Conservation (phyloP, 2,888 invertebrate species). For the Microctonus hyperodae region DNA sequence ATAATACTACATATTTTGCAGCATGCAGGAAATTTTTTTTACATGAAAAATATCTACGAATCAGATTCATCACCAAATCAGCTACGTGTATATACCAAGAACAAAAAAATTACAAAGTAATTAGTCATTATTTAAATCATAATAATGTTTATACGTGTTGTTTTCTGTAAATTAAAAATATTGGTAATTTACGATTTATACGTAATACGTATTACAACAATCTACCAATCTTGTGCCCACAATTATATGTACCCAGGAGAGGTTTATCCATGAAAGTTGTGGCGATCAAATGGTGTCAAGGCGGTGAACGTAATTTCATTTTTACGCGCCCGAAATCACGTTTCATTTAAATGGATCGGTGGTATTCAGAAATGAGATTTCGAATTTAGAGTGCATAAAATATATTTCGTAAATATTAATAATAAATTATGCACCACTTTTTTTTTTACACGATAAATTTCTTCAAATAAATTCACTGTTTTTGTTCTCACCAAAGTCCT, state of each 20-base stretch:
- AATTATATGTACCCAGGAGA: background rate
- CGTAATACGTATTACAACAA: background rate
- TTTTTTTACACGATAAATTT: background rate
- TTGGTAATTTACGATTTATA: background rate
- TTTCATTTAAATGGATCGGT: background rate
- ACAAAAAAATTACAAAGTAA: too few species aligned
- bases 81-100: too few species aligned
- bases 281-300: constrained; percentile 11
- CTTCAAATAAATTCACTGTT: background rate
- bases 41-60: too few species aligned
- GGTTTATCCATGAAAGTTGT: constrained; percentile 11
- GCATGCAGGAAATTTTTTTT: too few species aligned
- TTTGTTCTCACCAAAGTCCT: background rate
- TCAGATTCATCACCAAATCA: too few species aligned
- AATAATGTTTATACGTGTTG: background rate
- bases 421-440: background rate
- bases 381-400: background rate
- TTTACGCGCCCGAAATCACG: background rate
- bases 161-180: background rate
- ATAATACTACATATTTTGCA: background rate
- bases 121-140: too few species aligned
- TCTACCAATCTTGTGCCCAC: background rate
- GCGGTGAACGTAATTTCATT: constrained; percentile 5
- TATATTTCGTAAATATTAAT: background rate
- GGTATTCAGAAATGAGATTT: constrained; percentile 1